These are phyloP conservation scores for Peucedramus taeniatus DNA, from an alignment of 2,113 vertebrate species.

Conservation along the genomic window DNA sequence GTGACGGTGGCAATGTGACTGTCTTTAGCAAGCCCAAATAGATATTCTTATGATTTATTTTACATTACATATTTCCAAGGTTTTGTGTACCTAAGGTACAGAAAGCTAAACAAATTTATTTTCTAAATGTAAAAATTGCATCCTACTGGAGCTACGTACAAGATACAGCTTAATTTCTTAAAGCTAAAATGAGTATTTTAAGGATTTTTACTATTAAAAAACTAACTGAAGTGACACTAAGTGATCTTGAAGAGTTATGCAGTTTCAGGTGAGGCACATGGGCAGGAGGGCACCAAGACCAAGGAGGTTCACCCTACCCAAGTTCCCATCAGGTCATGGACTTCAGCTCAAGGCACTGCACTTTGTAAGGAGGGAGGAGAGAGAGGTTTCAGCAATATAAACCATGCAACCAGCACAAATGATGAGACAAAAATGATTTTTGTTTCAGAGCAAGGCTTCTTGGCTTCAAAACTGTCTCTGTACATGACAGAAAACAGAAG, in stretches of 20 bases:
- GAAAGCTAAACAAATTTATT: not conserved
- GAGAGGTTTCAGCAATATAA: not conserved
- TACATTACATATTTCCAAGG: not conserved
- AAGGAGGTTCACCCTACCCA: not conserved
- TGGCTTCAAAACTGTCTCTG: not conserved
- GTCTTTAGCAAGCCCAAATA: not conserved
- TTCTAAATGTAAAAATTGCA: not conserved
- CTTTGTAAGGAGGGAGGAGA: not conserved
- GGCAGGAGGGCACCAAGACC: rapidly evolving
- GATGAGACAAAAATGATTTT: not conserved
- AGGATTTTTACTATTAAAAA: not conserved
- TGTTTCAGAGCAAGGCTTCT: not conserved
- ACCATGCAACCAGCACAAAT: not conserved
- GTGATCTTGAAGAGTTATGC: not conserved
- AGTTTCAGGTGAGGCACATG: not conserved
- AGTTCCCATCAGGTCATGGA: rapidly evolving
- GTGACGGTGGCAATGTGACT: not conserved
- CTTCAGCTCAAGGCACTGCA: not conserved
- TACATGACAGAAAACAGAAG: not conserved
- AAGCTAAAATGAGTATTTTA: not conserved
- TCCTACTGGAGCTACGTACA: not conserved
- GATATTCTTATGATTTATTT: not conserved
- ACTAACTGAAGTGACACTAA: not conserved
- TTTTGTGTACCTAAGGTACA: not conserved
- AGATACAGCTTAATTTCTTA: not conserved